A percentile compares a stretch with the other conserved stretches of the same genome.
These are phyloP conservation scores for Papilio protenor DNA, from an alignment of 2,888 invertebrate species.

Conservation along the genomic window DNA sequence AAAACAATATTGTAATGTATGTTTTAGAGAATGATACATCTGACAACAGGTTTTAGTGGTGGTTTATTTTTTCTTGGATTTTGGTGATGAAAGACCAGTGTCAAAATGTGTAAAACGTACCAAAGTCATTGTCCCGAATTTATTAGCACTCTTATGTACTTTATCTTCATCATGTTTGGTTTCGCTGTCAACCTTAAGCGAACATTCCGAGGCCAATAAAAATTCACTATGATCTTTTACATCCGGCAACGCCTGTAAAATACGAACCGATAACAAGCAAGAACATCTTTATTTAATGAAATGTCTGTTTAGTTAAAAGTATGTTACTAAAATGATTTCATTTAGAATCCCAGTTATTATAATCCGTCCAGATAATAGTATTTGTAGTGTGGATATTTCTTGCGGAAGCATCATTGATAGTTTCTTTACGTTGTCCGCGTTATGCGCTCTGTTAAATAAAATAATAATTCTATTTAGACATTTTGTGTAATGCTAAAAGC, in stretches of 20 bases:
- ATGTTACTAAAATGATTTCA: slow-evolving; percentile 66
- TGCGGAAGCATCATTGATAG: slow-evolving; percentile 52
- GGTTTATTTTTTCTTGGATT: no score
- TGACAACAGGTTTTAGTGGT: no score
- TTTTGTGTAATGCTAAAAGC: no score
- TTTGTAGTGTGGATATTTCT: slow-evolving; percentile 70
- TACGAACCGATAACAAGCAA: neutral
- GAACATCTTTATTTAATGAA: neutral
- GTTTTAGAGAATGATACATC: no score
- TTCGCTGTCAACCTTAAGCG: slow-evolving; percentile 70
- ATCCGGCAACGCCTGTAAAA: slow-evolving; percentile 59
- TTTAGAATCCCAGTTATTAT: slow-evolving; percentile 76
- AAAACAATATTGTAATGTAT: no score
- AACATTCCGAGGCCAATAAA: slow-evolving; percentile 70
- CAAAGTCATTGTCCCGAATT: slow-evolving; percentile 59
- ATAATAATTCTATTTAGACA: no score
- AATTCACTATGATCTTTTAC: slow-evolving; percentile 66
- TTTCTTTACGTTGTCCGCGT: slow-evolving; percentile 51
- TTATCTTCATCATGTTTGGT: slow-evolving; percentile 56
- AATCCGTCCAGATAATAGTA: slow-evolving; percentile 73
- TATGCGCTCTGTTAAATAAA: slow-evolving; percentile 54
- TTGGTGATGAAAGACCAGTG: no score
- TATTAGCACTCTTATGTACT: slow-evolving; percentile 54
- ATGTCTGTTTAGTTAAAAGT: neutral
- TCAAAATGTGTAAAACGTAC: slow-evolving; percentile 52